Conservation (phyloP, 2,888 invertebrate genomes). For the Rhingia rostrata region DNA sequence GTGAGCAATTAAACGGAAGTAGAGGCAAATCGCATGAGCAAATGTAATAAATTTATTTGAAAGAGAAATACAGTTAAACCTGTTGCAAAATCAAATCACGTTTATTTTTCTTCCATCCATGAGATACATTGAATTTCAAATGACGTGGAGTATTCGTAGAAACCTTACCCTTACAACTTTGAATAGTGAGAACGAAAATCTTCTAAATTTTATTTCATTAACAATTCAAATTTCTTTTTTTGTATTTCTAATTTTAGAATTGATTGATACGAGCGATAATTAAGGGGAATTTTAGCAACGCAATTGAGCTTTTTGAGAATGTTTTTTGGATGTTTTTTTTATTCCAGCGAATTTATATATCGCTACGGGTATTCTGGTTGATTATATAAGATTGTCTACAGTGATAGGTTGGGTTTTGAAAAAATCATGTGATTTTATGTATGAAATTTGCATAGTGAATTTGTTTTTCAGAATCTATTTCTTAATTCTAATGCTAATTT, state of each 20-base stretch:
- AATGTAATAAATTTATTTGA: constrained; percentile 26
- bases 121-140: constrained; percentile 6
- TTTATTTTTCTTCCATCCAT: constrained; percentile 15
- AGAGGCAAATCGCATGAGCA: constrained; percentile 13
- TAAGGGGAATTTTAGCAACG: not conserved
- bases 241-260: constrained; percentile 4
- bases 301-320: not conserved
- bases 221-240: constrained; percentile 4
- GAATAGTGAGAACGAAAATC: constrained; percentile 14
- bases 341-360: too few relatives aligned
- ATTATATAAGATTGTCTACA: constrained; percentile 3
- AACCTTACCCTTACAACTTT: too few relatives aligned
- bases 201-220: constrained; percentile 16
- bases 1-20: constrained; percentile 55
- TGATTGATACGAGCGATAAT: constrained; percentile 8
- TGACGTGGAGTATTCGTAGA: constrained; percentile 1
- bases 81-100: constrained; percentile 43
- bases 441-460: constrained; percentile 10
- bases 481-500: too few relatives aligned
- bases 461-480: not conserved
- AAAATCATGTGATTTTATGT: constrained; percentile 2
- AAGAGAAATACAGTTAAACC: not conserved
- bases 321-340: not conserved
- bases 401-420: not conserved
- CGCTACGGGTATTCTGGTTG: constrained; percentile 4